These are phyloP conservation scores for Muscicapa comitata DNA, from an alignment of 2,797 vertebrate genomes.

Conservation along the genomic window DNA sequence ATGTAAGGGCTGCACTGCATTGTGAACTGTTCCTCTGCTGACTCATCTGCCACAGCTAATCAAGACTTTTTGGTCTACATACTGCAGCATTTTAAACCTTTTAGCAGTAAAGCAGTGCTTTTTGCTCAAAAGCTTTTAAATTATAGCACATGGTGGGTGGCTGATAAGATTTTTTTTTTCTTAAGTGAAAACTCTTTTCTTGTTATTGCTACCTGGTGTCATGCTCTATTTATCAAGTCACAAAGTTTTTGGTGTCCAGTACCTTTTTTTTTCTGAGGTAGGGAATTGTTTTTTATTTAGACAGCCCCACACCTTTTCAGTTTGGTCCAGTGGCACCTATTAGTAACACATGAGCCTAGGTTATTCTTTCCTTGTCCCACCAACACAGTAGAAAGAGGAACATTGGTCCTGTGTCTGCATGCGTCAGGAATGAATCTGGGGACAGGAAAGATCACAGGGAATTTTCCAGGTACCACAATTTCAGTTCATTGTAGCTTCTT, in stretches of 20 bases:
- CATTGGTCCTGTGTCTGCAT: not conserved
- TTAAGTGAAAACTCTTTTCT: constrained; percentile 19
- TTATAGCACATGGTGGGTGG: constrained; percentile 37
- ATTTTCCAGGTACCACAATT: not conserved
- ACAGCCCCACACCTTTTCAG: not conserved
- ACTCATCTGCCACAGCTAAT: constrained; percentile 54
- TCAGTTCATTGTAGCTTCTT: not conserved
- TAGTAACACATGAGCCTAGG: not conserved
- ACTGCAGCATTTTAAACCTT: constrained; percentile 34
- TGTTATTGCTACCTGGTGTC: constrained; percentile 19
- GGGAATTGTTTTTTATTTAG: not conserved
- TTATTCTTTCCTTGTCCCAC: not conserved
- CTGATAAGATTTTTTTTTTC: constrained; percentile 35
- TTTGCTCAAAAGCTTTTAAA: constrained; percentile 59
- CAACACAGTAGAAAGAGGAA: not conserved
- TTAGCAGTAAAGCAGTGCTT: constrained; percentile 37
- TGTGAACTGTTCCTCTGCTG: constrained; percentile 31
- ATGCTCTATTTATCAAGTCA: constrained; percentile 26
- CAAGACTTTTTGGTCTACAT: constrained; percentile 29
- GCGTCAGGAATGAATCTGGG: not conserved
- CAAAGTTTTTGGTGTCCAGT: not conserved
- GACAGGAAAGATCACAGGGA: not conserved
- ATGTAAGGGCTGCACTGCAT: not conserved
- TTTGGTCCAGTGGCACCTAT: not conserved
- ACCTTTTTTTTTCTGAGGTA: not conserved